Evolutionary conservation across 2,113 vertebrate genomes (phyloP).

Genomic region (Vidua chalybeata): DNA sequence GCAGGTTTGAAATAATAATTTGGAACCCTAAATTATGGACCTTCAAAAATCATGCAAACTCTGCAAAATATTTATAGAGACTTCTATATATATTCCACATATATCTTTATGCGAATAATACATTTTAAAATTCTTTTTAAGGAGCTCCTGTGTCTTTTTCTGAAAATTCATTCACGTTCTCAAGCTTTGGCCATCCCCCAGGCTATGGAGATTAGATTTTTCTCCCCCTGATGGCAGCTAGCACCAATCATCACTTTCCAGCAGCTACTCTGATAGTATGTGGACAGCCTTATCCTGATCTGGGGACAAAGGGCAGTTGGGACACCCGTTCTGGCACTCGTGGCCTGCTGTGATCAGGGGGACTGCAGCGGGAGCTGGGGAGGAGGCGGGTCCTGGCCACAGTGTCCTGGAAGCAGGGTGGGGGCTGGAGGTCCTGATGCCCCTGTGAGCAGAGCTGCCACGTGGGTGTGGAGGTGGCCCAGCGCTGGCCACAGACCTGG

Average conservation of each 20-base stretch:
- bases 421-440: not conserved
- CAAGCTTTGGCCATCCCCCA: not conserved
- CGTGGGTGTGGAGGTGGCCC: fast-evolving
- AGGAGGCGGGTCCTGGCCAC: not conserved
- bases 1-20: not conserved
- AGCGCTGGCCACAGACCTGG: not conserved
- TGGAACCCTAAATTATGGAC: not conserved
- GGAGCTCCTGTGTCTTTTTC: not conserved
- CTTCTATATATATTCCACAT: not conserved
- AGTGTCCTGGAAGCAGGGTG: not conserved
- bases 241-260: not conserved
- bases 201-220: not conserved
- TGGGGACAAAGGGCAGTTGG: not conserved
- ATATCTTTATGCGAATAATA: not conserved
- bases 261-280: not conserved
- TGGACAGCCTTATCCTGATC: not conserved
- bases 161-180: not conserved
- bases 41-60: not conserved
- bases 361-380: not conserved
- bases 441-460: not conserved
- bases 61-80: not conserved
- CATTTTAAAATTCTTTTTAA: not conserved
- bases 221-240: not conserved
- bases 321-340: not conserved
- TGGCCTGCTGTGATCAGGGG: fast-evolving